phyloP scores from a whole-genome alignment of 2,113 vertebrate species.

The Chroicocephalus ridibundus region DNA sequence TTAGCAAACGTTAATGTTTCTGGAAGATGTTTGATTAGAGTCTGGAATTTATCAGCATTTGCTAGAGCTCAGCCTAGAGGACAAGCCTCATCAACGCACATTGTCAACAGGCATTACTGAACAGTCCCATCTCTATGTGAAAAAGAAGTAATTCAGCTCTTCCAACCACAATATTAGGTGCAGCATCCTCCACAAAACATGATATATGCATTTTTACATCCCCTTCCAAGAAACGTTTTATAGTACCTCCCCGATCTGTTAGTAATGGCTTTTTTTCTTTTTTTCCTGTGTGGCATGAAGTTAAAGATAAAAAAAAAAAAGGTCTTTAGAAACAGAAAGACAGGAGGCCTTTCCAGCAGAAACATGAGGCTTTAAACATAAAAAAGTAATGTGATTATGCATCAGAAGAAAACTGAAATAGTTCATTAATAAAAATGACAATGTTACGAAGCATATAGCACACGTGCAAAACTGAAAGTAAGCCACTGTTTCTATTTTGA shows the following conservation, averaged over 20 bases:
- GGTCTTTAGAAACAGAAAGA: neutral
- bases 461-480: neutral
- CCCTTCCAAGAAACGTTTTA: neutral
- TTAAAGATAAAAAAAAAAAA: neutral
- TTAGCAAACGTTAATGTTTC: conserved; percentile 35
- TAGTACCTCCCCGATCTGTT: neutral
- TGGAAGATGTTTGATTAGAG: conserved; percentile 12
- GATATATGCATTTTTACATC: neutral
- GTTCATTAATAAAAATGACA: neutral
- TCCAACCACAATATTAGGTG: neutral
- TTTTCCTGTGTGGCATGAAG: neutral
- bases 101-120: neutral
- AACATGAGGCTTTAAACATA: neutral
- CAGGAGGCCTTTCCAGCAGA: neutral
- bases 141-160: neutral
- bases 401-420: conserved; percentile 11
- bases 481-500: neutral
- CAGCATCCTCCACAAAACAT: neutral
- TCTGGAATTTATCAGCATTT: neutral
- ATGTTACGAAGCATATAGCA: neutral
- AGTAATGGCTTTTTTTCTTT: neutral
- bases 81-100: neutral
- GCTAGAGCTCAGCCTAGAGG: neutral
- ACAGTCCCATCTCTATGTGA: neutral
- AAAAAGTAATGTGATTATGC: neutral